Conservation (phyloP, 2,888 invertebrate genomes). For the Limnephilus lunatus region DNA sequence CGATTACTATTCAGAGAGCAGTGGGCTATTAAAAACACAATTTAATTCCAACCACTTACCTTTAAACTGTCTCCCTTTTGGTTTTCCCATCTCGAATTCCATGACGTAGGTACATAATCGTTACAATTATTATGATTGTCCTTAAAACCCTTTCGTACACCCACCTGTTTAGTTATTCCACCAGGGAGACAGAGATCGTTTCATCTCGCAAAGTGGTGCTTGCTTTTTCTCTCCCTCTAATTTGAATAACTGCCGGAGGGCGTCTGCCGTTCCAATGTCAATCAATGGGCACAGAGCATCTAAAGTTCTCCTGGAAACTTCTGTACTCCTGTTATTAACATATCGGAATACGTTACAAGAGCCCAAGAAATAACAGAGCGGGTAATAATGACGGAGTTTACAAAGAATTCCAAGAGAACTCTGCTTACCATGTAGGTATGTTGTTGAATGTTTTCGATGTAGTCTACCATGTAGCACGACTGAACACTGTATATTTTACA, state of each 20-base stretch:
- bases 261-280: conserved; percentile 34
- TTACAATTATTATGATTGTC: not conserved
- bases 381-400: conserved; percentile 31
- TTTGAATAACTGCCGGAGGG: conserved; percentile 32
- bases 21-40: not conserved
- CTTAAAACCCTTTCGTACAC: not conserved
- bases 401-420: not conserved
- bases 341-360: not conserved
- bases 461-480: conserved; percentile 19
- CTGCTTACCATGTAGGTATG: not conserved
- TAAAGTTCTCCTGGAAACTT: not conserved
- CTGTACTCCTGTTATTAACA: not conserved
- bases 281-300: conserved; percentile 13
- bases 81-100: not conserved
- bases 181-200: not conserved
- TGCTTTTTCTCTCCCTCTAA: conserved; percentile 34
- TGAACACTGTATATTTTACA: not conserved
- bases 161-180: not conserved
- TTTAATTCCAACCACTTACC: not conserved
- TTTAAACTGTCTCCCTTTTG: not conserved
- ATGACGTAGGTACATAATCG: not conserved
- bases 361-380: not conserved
- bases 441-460: conserved; percentile 13
- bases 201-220: not conserved
- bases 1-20: not conserved